Conservation (phyloP, 2,113 vertebrate species). For the Beaufortia kweichowensis region DNA sequence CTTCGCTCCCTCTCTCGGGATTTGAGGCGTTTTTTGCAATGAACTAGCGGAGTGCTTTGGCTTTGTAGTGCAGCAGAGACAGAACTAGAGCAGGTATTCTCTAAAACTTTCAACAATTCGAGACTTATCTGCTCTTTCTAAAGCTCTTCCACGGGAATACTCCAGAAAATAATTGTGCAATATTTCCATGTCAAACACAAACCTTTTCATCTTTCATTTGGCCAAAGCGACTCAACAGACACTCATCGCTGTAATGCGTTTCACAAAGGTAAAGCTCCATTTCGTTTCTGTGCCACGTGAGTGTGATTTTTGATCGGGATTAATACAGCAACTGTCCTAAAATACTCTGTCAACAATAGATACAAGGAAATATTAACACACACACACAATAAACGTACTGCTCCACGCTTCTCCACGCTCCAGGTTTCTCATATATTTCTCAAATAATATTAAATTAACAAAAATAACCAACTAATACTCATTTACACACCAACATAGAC, state of each 20-base stretch:
- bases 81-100: conserved; percentile 73
- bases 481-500: no score
- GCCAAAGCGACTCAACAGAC: conserved; percentile 28
- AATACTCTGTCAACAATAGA: not conserved
- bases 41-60: conserved; percentile 39
- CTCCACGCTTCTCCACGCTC: not conserved
- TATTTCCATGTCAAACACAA: conserved; percentile 27
- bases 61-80: conserved; percentile 63
- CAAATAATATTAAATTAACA: no score
- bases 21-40: conserved; percentile 33
- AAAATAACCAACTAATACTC: no score
- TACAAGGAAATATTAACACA: not conserved
- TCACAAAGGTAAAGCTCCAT: conserved; percentile 12
- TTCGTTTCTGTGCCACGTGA: not conserved
- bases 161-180: conserved; percentile 19
- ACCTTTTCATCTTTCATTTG: conserved; percentile 23
- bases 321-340: not conserved
- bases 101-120: conserved; percentile 74
- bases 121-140: conserved; percentile 44
- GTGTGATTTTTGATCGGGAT: not conserved
- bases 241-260: not conserved
- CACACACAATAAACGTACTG: not conserved
- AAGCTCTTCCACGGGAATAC: conserved; percentile 5
- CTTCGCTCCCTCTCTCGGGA: conserved; percentile 54
- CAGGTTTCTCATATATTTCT: not conserved